Percentiles rank a stretch among this genome's conserved stretches.
phyloP scores from a whole-genome alignment of 2,888 invertebrate genomes.

The Stramonita haemastoma region DNA sequence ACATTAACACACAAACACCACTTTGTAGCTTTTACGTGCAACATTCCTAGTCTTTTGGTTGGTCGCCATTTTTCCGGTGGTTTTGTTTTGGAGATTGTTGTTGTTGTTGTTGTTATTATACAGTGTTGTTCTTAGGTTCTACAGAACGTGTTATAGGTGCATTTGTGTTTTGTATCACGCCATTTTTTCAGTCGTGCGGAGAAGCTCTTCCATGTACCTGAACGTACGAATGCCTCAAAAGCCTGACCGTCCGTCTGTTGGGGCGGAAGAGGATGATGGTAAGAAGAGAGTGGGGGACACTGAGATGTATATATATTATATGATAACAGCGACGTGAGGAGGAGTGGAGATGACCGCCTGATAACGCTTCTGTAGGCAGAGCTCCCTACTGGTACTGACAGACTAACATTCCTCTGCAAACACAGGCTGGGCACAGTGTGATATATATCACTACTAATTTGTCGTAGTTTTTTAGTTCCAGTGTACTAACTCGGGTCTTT shows the following conservation, averaged over 20 bases:
- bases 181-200: slow-evolving; percentile 48
- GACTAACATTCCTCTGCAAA: neutral
- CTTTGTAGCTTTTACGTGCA: too few species aligned
- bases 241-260: slow-evolving; percentile 52
- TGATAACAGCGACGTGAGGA: too few species aligned
- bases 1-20: too few species aligned
- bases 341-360: neutral
- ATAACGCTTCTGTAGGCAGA: neutral
- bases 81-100: too few species aligned
- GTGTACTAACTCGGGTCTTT: too few species aligned
- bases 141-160: neutral
- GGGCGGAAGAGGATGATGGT: slow-evolving; percentile 23
- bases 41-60: too few species aligned
- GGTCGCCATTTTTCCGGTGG: too few species aligned
- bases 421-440: neutral
- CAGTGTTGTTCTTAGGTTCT: too few species aligned
- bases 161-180: slow-evolving; percentile 14
- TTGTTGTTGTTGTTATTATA: too few species aligned
- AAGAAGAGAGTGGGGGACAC: neutral
- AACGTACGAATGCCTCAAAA: slow-evolving; percentile 57
- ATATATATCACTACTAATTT: too few species aligned
- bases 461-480: too few species aligned
- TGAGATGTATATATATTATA: too few species aligned
- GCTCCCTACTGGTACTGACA: neutral
- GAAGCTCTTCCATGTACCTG: slow-evolving; percentile 57